Evolutionary conservation across 2,888 invertebrate species (phyloP).

Genomic region (Brachynemurus nebulosus): DNA sequence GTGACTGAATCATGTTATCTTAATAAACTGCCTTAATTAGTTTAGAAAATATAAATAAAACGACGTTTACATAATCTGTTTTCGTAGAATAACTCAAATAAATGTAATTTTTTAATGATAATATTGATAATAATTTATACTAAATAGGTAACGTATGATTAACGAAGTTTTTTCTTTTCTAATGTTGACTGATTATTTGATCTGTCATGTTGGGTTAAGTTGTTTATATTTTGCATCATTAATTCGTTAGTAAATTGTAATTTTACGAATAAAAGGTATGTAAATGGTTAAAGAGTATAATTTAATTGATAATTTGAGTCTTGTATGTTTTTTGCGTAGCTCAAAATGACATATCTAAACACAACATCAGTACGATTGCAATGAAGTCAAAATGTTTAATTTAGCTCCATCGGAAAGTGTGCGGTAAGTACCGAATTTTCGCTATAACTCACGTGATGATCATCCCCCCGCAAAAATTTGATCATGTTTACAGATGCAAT

Average conservation of each 20-base stretch:
- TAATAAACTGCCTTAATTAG: background rate
- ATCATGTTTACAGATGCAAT: constrained; percentile 26
- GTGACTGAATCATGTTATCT: background rate
- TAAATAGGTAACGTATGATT: background rate
- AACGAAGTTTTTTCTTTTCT: background rate
- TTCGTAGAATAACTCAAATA: background rate
- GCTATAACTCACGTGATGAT: background rate
- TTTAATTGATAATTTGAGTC: background rate
- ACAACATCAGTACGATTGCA: constrained; percentile 1
- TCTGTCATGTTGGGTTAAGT: background rate
- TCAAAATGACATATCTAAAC: constrained; percentile 4
- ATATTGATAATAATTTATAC: background rate
- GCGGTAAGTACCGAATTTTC: constrained; percentile 5
- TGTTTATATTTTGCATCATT: background rate
- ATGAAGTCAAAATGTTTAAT: constrained; percentile 9
- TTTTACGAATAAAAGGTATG: background rate
- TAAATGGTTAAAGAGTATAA: background rate
- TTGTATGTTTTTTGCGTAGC: background rate
- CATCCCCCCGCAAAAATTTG: constrained; percentile 18
- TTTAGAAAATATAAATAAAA: background rate
- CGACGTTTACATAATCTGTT: constrained; percentile 4
- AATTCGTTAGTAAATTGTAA: background rate
- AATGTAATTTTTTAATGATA: background rate
- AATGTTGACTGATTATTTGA: background rate
- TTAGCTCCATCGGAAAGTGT: constrained; percentile 5